Base-by-base conservation (phyloP, 2,113 vertebrate species). In the Tapirus terrestris region DNA sequence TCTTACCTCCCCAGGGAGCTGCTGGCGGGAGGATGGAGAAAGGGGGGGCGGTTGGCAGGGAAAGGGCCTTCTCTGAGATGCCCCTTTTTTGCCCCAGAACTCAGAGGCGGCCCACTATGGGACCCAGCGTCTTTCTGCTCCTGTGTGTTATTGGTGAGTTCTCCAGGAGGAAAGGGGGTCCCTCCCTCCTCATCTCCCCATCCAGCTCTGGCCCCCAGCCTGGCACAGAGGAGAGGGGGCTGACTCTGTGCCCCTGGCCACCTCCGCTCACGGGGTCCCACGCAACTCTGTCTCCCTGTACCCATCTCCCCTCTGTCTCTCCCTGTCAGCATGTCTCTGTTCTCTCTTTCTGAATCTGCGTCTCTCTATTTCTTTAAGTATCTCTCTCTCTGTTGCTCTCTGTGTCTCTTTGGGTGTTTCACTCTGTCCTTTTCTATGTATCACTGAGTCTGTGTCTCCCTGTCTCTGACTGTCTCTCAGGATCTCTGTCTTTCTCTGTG, bases 61-160 rank as follows among this genome's bases (percentile, higher is more conserved):
- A 21, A 21, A 18, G 9, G 43, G 25, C 1, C 8, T 14, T 8
- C 56, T 75, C 95, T 56, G 80, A 95, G 58, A 53, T 1, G 18
- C 36, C 27, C 31, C 1, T 18, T 25, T 53, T 51, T 45, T 3
- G 61, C 80, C 65, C 31, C 94, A 98, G 97, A 77, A 33, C 61
- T 33, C 16, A 29, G 70, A 70, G 48, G 75, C 5, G 27, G 81
- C 31, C 60, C 29, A 1, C 56, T 84, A 94, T 96, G 97, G 58
- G 33, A 29, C 33, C 29, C 58, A 43, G 89, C 45, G n/a, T 84
- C 80, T 12, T 96, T 77, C 31, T 87, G 68, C 53, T 98, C 80
- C 93, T 98, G 51, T 93, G 86, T 72, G 16, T 89, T 21, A 45
- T 93, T 17, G 98, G 98, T 98, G 94, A 98, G 98, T 96, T 86